Evolutionary conservation across 2,797 vertebrate species (phyloP).

Genomic region (Syncerus caffer): DNA sequence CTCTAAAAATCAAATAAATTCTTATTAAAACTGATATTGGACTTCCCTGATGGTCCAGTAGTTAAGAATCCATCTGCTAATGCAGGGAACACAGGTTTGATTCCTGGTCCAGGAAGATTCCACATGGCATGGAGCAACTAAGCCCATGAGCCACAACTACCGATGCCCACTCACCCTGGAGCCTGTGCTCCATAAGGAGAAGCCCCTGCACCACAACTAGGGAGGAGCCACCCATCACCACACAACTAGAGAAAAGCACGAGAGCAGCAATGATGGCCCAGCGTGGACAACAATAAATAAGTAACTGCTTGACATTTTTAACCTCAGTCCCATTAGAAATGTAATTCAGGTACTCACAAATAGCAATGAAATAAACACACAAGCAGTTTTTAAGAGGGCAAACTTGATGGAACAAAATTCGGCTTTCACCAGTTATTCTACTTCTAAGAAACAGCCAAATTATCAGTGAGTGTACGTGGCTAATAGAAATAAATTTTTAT

Average conservation of each 20-base stretch:
- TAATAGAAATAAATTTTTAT: neutral
- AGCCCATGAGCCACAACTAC: neutral
- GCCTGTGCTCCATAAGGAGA: neutral
- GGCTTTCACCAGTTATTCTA: neutral
- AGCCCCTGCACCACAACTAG: neutral
- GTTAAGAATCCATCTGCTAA: neutral
- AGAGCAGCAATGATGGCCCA: neutral
- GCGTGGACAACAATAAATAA: neutral
- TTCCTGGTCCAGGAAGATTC: neutral
- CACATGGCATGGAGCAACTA: neutral
- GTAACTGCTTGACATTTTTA: neutral
- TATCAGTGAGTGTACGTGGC: neutral
- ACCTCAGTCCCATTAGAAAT: neutral
- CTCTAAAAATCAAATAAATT: neutral
- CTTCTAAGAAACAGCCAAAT: neutral
- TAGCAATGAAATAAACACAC: neutral
- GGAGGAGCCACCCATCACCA: rapidly evolving
- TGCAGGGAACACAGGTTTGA: neutral
- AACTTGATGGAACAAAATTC: neutral
- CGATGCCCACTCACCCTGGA: rapidly evolving
- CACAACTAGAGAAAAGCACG: neutral
- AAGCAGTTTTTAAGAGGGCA: neutral
- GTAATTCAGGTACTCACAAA: neutral
- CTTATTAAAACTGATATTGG: neutral
- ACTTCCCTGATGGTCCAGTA: neutral